These are phyloP conservation scores for Archocentrus centrarchus DNA, from an alignment of 2,113 vertebrate species.

Conservation along the genomic window DNA sequence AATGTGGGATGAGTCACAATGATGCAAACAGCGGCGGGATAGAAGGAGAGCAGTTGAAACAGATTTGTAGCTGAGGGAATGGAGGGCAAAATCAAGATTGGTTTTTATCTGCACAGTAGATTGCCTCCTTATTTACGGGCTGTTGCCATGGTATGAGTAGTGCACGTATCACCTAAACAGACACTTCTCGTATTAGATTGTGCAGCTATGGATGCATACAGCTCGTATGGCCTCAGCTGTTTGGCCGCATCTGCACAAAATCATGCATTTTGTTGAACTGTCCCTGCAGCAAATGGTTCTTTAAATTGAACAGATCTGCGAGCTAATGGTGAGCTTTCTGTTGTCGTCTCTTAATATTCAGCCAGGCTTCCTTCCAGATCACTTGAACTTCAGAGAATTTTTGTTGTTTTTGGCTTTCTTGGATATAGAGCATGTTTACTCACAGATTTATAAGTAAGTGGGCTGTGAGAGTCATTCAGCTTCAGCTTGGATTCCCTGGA, in stretches of 20 bases:
- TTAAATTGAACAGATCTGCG: neutral
- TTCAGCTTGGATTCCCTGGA: neutral
- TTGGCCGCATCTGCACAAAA: neutral
- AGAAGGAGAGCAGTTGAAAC: conserved; percentile 3
- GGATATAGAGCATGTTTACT: neutral
- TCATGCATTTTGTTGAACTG: neutral
- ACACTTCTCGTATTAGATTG: neutral
- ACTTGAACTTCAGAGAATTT: neutral
- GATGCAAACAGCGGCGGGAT: neutral
- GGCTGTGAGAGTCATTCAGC: neutral
- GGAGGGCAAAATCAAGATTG: neutral
- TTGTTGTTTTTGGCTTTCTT: neutral
- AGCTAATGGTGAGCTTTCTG: neutral
- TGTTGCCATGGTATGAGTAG: neutral
- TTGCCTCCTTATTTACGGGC: neutral
- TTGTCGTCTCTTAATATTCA: neutral
- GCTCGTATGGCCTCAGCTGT: neutral
- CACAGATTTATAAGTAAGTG: neutral
- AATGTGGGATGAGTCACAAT: conserved; percentile 11
- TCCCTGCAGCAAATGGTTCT: neutral
- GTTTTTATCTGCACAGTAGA: neutral
- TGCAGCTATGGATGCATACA: neutral
- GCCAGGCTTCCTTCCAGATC: neutral
- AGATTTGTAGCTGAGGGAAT: neutral
- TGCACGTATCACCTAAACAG: neutral